Conservation (phyloP, 1,140 invertebrate genomes). For the Pachyrhynchus sulphureomaculatus region DNA sequence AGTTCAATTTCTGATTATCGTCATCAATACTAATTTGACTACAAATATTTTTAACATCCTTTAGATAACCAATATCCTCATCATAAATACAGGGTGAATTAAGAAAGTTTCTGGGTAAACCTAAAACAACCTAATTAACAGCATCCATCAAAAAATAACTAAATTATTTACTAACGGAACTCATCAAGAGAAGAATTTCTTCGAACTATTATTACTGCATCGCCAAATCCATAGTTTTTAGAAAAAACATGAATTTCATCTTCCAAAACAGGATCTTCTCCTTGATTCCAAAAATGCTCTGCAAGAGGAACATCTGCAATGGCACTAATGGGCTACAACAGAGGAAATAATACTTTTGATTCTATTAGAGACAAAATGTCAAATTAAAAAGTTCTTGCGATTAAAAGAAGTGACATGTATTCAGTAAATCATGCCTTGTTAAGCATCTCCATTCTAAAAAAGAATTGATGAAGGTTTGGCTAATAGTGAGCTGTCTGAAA, state of each 20-base stretch:
- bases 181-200: slow-evolving; percentile 4
- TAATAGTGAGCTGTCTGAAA: too few relatives aligned
- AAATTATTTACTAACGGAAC: slow-evolving; percentile 21
- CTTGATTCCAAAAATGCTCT: neutral
- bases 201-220: slow-evolving; percentile 30
- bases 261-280: neutral
- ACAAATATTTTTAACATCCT: slow-evolving; percentile 52
- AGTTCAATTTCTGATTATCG: slow-evolving; percentile 49
- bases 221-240: slow-evolving; percentile 30
- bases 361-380: too few relatives aligned
- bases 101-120: slow-evolving; percentile 52
- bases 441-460: too few relatives aligned
- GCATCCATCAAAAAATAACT: too few relatives aligned
- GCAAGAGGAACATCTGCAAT: neutral
- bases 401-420: too few relatives aligned
- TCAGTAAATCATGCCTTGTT: too few relatives aligned
- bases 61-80: slow-evolving; percentile 52
- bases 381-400: too few relatives aligned
- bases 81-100: slow-evolving; percentile 49
- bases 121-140: slow-evolving; percentile 49
- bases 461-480: too few relatives aligned
- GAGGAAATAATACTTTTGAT: too few relatives aligned
- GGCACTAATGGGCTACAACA: neutral
- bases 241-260: neutral
- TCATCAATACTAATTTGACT: slow-evolving; percentile 50